Evolutionary conservation across 2,888 invertebrate species (phyloP).

Genomic region (Liodrosophila aerea): DNA sequence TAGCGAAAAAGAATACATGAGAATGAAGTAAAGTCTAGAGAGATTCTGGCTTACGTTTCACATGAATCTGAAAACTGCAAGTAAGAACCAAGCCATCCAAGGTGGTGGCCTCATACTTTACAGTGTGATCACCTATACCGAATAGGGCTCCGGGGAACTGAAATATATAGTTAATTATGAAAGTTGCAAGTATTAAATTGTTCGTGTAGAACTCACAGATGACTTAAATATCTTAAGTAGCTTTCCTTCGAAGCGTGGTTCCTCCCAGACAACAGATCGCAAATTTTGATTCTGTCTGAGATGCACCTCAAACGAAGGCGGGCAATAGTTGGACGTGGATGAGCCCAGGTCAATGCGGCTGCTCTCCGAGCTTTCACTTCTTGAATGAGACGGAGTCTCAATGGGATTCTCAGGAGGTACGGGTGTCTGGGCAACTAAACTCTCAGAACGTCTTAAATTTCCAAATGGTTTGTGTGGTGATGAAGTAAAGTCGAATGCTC

Average conservation of each 20-base stretch:
- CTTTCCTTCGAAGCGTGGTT: slow-evolving; percentile 84
- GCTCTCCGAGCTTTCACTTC: slow-evolving; percentile 14
- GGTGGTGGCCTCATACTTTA: slow-evolving; percentile 86
- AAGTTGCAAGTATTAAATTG: too few relatives aligned
- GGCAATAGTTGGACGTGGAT: slow-evolving; percentile 83
- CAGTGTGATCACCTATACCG: slow-evolving; percentile 85
- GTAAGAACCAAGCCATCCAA: slow-evolving; percentile 85
- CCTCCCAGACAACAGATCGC: slow-evolving; percentile 86
- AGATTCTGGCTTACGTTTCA: slow-evolving; percentile 83
- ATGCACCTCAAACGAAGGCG: slow-evolving; percentile 85
- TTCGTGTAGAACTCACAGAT: slow-evolving; percentile 84
- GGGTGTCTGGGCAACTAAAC: slow-evolving; percentile 4
- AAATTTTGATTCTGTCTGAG: slow-evolving; percentile 84
- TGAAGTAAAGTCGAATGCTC: neutral
- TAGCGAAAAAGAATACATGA: neutral
- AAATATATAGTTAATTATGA: neutral
- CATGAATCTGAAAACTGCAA: slow-evolving; percentile 86
- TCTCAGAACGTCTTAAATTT: slow-evolving; percentile 8
- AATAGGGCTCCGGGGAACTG: slow-evolving; percentile 86
- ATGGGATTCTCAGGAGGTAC: neutral
- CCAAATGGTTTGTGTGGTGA: neutral
- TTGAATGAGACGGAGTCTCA: slow-evolving; percentile 1
- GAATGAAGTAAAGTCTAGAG: neutral
- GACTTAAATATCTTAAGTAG: slow-evolving; percentile 83
- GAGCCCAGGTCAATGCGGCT: slow-evolving; percentile 54